phyloP scores from a whole-genome alignment of 2,888 invertebrate species.

The Drosophila barbarae region DNA sequence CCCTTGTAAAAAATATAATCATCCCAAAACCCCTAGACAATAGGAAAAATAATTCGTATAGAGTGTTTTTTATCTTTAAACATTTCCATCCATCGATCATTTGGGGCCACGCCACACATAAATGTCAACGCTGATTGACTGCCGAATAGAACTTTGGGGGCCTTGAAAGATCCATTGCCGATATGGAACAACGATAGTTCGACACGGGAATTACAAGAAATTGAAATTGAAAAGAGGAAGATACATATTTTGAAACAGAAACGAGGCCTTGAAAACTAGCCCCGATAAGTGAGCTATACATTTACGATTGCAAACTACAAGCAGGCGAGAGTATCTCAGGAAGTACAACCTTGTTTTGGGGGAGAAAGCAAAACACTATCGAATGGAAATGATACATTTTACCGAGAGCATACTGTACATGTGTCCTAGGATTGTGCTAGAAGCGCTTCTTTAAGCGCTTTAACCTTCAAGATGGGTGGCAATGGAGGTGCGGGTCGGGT shows the following conservation, averaged over 20 bases:
- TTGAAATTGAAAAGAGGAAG: slow-evolving; percentile 12
- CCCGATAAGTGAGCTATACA: slow-evolving; percentile 1
- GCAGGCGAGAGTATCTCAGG: no score
- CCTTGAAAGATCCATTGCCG: slow-evolving; percentile 22
- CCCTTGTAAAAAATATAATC: background rate
- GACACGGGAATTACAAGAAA: slow-evolving; percentile 20
- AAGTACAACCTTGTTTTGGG: background rate
- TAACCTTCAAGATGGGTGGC: slow-evolving; percentile 36
- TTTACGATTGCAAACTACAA: background rate
- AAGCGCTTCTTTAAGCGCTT: slow-evolving; percentile 33
- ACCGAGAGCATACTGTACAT: background rate
- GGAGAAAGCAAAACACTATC: background rate
- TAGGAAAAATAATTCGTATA: background rate
- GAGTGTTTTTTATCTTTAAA: slow-evolving; percentile 6
- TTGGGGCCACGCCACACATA: slow-evolving; percentile 2
- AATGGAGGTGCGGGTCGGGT: slow-evolving; percentile 29
- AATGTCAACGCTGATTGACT: slow-evolving; percentile 31
- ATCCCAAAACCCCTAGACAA: background rate
- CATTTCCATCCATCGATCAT: slow-evolving; percentile 9
- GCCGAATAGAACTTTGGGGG: slow-evolving; percentile 15
- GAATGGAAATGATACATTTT: no score
- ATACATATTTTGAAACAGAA: background rate
- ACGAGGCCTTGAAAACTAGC: background rate
- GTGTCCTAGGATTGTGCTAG: slow-evolving; percentile 15
- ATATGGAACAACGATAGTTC: slow-evolving; percentile 12